Base-by-base conservation (phyloP, 2,888 invertebrate species). In the Theretra japonica region DNA sequence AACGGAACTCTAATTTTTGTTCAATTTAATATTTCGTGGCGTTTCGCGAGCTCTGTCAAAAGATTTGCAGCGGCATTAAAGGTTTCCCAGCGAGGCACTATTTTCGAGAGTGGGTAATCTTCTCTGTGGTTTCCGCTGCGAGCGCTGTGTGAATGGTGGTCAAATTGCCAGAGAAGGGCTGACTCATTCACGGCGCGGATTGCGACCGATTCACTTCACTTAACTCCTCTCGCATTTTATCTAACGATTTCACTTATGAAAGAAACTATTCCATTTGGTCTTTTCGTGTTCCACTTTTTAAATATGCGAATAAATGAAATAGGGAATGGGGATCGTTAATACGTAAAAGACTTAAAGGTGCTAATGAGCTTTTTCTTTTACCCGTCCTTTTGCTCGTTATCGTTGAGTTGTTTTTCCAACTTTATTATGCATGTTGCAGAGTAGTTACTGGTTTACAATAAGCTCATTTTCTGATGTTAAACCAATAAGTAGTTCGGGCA, bases 91-190 rank as follows among this genome's bases (percentile, higher is more conserved):
- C 60, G 76, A 76, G 77, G 78, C 83, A 82, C 85, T 83, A 87
- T 88, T 88, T 85, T 85, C 74, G 76, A 80, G 81, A 86, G 86
- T 85, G 87, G 86, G 85, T 84, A 86, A 89, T 87, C 87, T 88
- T 89, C 88, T 86, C 82, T 89, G 88, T 85, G 90, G 90, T 87
- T 91, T 91, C 90, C 91, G 89, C 87, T 88, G 86, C 83, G 85
- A 86, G 82, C 82, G 80, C 73, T 79, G 77, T 80, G 78, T 92
- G 92, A 93, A 92, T 92, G 83, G 91, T 84, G 84, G 77, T 87
- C 85, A 93, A 92, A 92, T 93, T 93, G 90, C 88, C 82, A 84
- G 83, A 83, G 87, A 89, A 89, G 88, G 85, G 87, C 88, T 87
- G 89, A 89, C 84, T 90, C 90, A 89, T 88, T 88, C 87, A 78